These are phyloP conservation scores for Carpatolechia fugitivella DNA, from an alignment of 2,888 invertebrate species.

Conservation along the genomic window DNA sequence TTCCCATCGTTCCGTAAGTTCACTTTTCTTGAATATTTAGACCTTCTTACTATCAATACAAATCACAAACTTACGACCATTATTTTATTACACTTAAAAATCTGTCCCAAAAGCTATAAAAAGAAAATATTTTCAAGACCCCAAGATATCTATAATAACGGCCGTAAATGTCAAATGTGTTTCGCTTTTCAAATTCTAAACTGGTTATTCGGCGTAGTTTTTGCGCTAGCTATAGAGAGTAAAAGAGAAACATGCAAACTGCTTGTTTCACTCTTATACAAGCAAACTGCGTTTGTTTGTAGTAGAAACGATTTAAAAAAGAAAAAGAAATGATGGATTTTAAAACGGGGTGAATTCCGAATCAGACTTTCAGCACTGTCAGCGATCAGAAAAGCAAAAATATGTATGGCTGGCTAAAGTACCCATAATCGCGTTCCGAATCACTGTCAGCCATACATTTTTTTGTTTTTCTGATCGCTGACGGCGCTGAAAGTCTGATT, in stretches of 20 bases:
- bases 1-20: conserved; percentile 53
- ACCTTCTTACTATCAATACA: neutral
- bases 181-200: conserved; percentile 52
- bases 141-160: conserved; percentile 68
- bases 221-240: neutral
- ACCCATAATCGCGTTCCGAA: no score
- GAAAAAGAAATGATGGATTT: neutral
- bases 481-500: no score
- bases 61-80: neutral
- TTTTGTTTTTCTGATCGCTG: no score
- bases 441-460: no score
- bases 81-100: conserved; percentile 5
- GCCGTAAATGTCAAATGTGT: conserved; percentile 49
- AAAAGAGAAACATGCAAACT: neutral
- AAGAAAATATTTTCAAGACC: conserved; percentile 19
- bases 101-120: neutral
- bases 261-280: neutral
- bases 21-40: conserved; percentile 1
- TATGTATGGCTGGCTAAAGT: no score
- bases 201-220: neutral
- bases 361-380: no score
- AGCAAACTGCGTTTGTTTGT: no score
- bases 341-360: no score
- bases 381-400: no score
- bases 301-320: no score